Evolutionary conservation across 2,888 invertebrate genomes (phyloP), one percentile per base, ranked within the genome.

Genomic region (Lycia hirtaria): DNA sequence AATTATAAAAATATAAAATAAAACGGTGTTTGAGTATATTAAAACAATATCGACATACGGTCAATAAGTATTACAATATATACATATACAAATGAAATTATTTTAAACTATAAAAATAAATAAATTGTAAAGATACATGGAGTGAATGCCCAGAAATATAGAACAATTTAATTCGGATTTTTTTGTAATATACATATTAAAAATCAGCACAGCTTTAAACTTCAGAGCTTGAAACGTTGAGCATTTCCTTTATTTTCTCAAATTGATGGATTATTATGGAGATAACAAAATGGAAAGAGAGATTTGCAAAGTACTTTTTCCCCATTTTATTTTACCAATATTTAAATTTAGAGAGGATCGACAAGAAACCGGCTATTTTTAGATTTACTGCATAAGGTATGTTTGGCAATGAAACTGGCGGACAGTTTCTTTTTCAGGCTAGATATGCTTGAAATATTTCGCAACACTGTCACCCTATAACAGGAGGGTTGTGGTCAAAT

Each of bases 1-100:
- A 72, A 80, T 83, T 81, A 84, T 82, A 85, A 84, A 85, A 82
- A 81, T 80, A 83, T 53, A 59, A 58, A 64, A n/a, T n/a, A n/a
- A 67, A 78, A 81, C 78, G 72, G 68, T 75, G 75, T 76, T 75
- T 85, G 87, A 88, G 87, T 88, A 88, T 86, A 47, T 26, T 5
- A 14, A 83, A 80, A 78, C 63, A 56, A 57, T 55, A 54, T 54
- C 57, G 56, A 50, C 50, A 33, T 40, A 48, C 56, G 62, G 38
- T 37, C 45, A 44, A 44, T 52, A 40, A 15, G 26, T 56, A 63
- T 49, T 59, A 50, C 65, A 60, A 72, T 75, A 71, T 73, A 77
- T 65, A 77, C 62, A 72, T 64, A 75, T 56, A 49, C 20, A 60
- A 53, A 45, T 38, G 48, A 7, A 24, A 49, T 40, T 48, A 43